Evolutionary conservation across 2,113 vertebrate species (phyloP).

Genomic region (Cottus gobio): DNA sequence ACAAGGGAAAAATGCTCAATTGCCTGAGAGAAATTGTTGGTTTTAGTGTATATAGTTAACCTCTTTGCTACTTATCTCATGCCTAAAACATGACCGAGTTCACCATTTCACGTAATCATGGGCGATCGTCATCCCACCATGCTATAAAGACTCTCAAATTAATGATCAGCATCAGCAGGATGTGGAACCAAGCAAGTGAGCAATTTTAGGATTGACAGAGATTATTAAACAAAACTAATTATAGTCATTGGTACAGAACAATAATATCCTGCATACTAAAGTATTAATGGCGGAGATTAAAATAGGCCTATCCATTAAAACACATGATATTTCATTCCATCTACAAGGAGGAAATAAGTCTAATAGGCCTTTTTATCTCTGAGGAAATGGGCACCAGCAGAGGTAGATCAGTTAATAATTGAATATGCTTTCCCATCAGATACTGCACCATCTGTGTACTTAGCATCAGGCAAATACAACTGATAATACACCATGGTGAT

Average conservation of each 20-base stretch:
- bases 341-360: slow-evolving; percentile 85
- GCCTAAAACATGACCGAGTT: slow-evolving; percentile 25
- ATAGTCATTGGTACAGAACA: slow-evolving; percentile 87
- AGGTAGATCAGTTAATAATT: slow-evolving; percentile 82
- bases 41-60: slow-evolving; percentile 7
- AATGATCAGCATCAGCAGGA: slow-evolving; percentile 71
- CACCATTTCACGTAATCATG: slow-evolving; percentile 44
- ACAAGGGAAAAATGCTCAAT: neutral
- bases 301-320: slow-evolving; percentile 88
- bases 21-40: neutral
- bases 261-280: slow-evolving; percentile 90
- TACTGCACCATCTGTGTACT: slow-evolving; percentile 59
- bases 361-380: slow-evolving; percentile 83
- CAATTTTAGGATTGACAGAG: slow-evolving; percentile 85
- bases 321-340: slow-evolving; percentile 86
- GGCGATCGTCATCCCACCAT: slow-evolving; percentile 28
- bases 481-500: slow-evolving; percentile 55
- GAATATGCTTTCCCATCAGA: slow-evolving; percentile 75
- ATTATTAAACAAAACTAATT: slow-evolving; percentile 90
- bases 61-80: slow-evolving; percentile 8
- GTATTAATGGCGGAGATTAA: slow-evolving; percentile 87
- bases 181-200: slow-evolving; percentile 80
- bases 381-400: slow-evolving; percentile 82
- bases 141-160: slow-evolving; percentile 66
- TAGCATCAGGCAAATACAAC: slow-evolving; percentile 48